These are phyloP conservation scores for Pomatorhinus ruficollis DNA, from an alignment of 2,113 vertebrate genomes.

Conservation along the genomic window DNA sequence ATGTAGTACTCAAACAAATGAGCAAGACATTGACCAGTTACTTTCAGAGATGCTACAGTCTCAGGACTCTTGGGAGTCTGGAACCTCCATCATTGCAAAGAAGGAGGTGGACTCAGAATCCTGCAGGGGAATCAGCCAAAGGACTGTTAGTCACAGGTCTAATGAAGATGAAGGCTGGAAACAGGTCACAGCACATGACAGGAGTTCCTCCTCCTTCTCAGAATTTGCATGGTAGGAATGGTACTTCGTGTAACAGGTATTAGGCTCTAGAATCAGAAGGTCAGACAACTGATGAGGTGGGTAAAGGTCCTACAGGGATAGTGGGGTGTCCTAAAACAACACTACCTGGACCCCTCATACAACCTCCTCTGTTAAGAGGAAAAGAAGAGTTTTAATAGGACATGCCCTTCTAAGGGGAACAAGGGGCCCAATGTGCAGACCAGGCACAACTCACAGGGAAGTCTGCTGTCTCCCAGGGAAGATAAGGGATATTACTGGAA, in stretches of 20 bases:
- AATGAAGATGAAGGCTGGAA: not conserved
- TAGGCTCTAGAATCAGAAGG: not conserved
- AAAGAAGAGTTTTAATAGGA: not conserved
- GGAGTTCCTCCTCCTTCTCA: not conserved
- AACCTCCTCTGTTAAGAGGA: not conserved
- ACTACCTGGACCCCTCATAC: not conserved
- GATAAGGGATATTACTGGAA: not conserved
- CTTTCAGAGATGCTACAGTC: not conserved
- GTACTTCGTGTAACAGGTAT: not conserved
- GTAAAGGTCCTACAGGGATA: not conserved
- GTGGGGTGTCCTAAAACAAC: too few species aligned
- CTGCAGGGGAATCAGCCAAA: too few species aligned
- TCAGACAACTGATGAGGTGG: too few species aligned
- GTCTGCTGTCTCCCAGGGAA: not conserved
- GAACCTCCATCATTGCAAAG: too few species aligned
- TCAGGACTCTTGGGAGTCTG: too few species aligned
- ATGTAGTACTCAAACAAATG: rapidly evolving
- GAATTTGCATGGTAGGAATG: not conserved
- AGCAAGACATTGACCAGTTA: not conserved
- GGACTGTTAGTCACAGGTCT: rapidly evolving
- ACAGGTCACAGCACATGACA: rapidly evolving
- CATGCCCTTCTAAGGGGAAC: not conserved
- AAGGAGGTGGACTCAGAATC: not conserved
- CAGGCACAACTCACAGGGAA: not conserved
- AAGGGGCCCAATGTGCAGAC: rapidly evolving